phyloP scores from a whole-genome alignment of 2,797 vertebrate genomes.

The Columba guinea region DNA sequence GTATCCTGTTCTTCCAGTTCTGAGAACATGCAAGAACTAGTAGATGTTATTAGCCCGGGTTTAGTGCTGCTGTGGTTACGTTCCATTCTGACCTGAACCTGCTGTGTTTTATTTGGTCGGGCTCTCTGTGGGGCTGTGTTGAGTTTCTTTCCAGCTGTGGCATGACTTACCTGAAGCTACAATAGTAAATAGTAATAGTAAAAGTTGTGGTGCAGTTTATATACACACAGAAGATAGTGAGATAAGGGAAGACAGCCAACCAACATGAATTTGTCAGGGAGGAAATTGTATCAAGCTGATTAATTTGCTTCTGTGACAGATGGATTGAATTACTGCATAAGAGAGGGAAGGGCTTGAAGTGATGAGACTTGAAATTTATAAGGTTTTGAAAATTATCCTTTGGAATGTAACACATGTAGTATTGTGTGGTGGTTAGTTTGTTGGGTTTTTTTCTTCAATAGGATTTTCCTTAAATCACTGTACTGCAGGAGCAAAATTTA shows the following conservation, averaged over 20 bases:
- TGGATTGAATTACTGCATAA: neutral
- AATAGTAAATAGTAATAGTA: too few species aligned
- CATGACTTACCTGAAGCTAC: neutral
- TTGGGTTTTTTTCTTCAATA: neutral
- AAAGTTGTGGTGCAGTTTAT: neutral
- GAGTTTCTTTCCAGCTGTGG: neutral
- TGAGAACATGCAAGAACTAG: neutral
- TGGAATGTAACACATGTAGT: neutral
- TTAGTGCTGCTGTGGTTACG: neutral
- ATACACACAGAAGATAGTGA: neutral
- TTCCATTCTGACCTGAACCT: neutral
- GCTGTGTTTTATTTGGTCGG: neutral
- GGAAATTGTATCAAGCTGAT: neutral
- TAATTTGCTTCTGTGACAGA: neutral
- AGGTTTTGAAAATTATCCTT: neutral
- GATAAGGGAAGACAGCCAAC: neutral
- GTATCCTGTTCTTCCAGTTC: conserved; percentile 49
- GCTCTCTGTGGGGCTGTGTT: accelerated
- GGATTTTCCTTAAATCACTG: neutral
- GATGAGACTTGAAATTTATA: neutral
- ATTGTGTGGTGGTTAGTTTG: neutral
- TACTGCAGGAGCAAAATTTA: neutral
- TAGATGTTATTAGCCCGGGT: neutral
- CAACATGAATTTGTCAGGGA: neutral
- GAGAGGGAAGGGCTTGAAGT: neutral